These are phyloP conservation scores for Epizoanthus ramosus DNA, from an alignment of 92 coral and sea anemone genomes.

Conservation along the genomic window DNA sequence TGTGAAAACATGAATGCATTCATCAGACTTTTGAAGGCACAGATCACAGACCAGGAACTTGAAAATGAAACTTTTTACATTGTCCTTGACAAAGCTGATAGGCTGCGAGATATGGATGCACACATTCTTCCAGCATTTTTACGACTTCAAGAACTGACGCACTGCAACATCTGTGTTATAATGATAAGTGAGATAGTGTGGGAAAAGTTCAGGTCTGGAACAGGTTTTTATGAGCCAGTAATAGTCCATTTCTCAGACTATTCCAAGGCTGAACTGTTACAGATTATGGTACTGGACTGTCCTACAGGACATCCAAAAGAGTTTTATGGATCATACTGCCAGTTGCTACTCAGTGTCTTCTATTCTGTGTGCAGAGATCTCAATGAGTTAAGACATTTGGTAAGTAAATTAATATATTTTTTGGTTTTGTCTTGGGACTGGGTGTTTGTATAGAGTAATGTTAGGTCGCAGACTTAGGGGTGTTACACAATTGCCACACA, in stretches of 20 bases:
- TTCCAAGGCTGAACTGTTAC: constrained; percentile 75
- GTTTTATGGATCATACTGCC: constrained; percentile 86
- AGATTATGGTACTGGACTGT: constrained; percentile 82
- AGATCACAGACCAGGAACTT: constrained; percentile 45
- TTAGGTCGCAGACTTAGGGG: too few species aligned
- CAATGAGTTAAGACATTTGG: constrained; percentile 92
- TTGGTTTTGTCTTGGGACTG: too few species aligned
- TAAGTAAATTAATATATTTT: constrained; percentile 38
- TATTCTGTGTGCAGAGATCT: constrained; percentile 89
- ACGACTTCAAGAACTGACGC: constrained; percentile 83
- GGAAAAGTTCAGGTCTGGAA: constrained; percentile 92
- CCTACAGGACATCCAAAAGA: constrained; percentile 74
- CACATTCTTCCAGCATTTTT: constrained; percentile 81
- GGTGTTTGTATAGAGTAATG: too few species aligned
- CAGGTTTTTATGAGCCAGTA: constrained; percentile 88
- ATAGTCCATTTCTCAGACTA: constrained; percentile 81
- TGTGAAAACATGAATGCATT: constrained; percentile 97
- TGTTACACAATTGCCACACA: too few species aligned
- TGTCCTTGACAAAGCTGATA: constrained; percentile 89
- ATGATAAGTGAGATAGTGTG: constrained; percentile 86
- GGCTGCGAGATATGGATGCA: constrained; percentile 88
- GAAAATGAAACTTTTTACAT: constrained; percentile 78
- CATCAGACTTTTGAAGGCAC: constrained; percentile 65
- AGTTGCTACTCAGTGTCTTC: constrained; percentile 88
- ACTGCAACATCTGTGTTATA: constrained; percentile 83